Evolutionary conservation across 2,888 invertebrate species (phyloP).

Genomic region (Crematogaster levior): DNA sequence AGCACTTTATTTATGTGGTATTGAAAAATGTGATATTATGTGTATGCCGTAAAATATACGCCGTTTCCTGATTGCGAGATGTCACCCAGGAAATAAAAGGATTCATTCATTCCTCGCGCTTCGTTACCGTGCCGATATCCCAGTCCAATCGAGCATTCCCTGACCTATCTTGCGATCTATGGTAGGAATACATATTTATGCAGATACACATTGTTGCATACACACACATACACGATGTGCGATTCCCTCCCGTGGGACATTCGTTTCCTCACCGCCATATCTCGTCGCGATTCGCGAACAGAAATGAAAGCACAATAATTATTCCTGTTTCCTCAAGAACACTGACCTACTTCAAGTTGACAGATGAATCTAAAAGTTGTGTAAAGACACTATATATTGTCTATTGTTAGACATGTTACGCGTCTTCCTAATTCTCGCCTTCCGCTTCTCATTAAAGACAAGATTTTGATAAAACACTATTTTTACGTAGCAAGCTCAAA

Average conservation of each 20-base stretch:
- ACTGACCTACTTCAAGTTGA: slow-evolving; percentile 5
- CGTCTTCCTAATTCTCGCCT: no score
- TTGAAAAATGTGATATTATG: background rate
- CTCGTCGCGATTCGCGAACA: background rate
- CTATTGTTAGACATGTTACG: background rate
- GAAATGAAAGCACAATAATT: slow-evolving; percentile 12
- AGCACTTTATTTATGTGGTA: slow-evolving; percentile 11
- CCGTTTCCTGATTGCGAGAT: background rate
- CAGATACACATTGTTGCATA: background rate
- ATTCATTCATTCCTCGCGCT: no score
- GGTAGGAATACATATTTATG: background rate
- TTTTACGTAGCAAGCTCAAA: background rate
- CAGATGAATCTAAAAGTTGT: no score
- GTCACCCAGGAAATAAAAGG: background rate
- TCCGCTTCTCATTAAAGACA: background rate
- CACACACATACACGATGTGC: background rate
- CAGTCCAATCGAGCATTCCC: background rate
- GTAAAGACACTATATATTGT: no score
- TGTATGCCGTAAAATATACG: slow-evolving; percentile 1
- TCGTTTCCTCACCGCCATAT: background rate
- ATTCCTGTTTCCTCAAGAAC: slow-evolving; percentile 4
- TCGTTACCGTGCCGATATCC: background rate
- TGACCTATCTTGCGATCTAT: no score
- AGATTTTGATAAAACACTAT: background rate
- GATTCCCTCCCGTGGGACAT: background rate